Base-by-base conservation (phyloP, 92 coral and sea anemone genomes). In the Epizoanthus fatuus region DNA sequence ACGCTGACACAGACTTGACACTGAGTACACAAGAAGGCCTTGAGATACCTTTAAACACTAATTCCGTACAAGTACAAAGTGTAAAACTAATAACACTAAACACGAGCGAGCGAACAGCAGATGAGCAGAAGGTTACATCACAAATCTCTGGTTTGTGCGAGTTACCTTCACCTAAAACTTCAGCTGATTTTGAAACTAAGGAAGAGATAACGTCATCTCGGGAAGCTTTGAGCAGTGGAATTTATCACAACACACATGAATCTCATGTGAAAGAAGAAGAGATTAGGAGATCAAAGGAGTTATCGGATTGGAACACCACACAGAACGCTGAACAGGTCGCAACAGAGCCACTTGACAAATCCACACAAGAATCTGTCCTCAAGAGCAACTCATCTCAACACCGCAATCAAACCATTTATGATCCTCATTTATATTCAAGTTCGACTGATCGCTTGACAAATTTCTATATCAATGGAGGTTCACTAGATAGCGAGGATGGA, bases 361-460 rank as follows among this genome's bases (percentile, higher is more conserved):
- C 19, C 57, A 19, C 22, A 17, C 39, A 44, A 77, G 25, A 77
- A 19, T 19, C 69, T 13, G 9, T 14, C 38, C 63, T 60, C 82
- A 69, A 59, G 82, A 77, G 82, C 11, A 19, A 60, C 3, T 44
- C 17, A 59, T 42, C 56, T 62, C 55, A 60, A 20, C 10, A 77
- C 47, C 39, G 11, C 16, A 62, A 11, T 17, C 69, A 42, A 62
- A 77, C 44, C 63, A 42, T 57, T 20, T n/a, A 10, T 53, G 19
- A 17, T 38, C 14, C 69, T 17, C 40, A 76, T 58, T 60, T 77
- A 57, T 11, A 77, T 77, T 60, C 71, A 39, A 60, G 58, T 39
- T 77, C 82, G 63, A 77, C 69, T 77, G 58, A 60, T 62, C 82
- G 57, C 20, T 59, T 77, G 63, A 60, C 70, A 77, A 77, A 42